Evolutionary conservation across 1,140 invertebrate species (phyloP).

Genomic region (Drosophila ercepeae): DNA sequence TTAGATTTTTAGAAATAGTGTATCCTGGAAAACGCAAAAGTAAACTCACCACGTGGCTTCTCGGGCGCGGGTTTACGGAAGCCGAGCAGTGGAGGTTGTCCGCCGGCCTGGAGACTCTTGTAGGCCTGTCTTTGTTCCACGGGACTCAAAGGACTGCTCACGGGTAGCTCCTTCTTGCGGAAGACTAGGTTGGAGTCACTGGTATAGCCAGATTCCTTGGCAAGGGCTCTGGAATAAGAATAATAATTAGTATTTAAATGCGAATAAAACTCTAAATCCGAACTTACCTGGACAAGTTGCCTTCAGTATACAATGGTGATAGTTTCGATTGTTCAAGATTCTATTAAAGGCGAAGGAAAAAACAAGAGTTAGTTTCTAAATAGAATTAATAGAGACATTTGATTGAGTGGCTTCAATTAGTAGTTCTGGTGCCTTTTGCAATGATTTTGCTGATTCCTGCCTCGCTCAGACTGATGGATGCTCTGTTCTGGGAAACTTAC

Average conservation of each 20-base stretch:
- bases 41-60: constrained; percentile 90
- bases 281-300: constrained; percentile 80
- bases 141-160: constrained; percentile 89
- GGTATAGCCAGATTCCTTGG: constrained; percentile 95
- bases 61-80: constrained; percentile 94
- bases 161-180: constrained; percentile 88
- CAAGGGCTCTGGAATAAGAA: constrained; percentile 63
- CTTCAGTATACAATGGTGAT: constrained; percentile 84
- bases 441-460: constrained; percentile 64
- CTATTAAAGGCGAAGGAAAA: constrained; percentile 76
- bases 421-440: constrained; percentile 62
- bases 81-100: constrained; percentile 95
- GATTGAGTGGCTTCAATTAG: constrained; percentile 46
- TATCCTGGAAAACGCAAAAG: neutral
- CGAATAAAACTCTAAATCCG: neutral
- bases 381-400: neutral
- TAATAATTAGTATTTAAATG: neutral
- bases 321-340: constrained; percentile 87
- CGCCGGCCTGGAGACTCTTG: constrained; percentile 93
- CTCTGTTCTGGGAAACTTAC: constrained; percentile 83
- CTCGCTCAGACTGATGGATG: constrained; percentile 24
- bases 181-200: constrained; percentile 95
- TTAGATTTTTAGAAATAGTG: neutral
- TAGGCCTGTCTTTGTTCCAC: constrained; percentile 92
- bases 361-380: neutral